These are phyloP conservation scores for Mallotus villosus DNA, from an alignment of 2,797 vertebrate genomes.

Conservation along the genomic window DNA sequence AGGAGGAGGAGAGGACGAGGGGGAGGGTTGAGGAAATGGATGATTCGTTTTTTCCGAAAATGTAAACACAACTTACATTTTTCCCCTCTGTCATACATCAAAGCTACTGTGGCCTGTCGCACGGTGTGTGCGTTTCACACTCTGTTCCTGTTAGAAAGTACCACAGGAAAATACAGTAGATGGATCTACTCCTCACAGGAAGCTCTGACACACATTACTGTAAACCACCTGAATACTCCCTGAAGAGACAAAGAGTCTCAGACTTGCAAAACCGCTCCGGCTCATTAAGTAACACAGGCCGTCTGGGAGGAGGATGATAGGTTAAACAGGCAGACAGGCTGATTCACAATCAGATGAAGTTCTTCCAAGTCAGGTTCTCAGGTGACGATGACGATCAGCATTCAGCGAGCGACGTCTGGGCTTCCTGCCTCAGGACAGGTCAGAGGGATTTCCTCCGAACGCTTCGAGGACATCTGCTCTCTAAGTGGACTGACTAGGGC, in stretches of 20 bases:
- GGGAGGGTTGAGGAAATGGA: neutral
- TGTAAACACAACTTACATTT: constrained; percentile 2
- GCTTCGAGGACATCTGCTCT: neutral
- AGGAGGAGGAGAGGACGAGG: neutral
- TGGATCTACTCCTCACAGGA: neutral
- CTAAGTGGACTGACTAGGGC: neutral
- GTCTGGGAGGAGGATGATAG: too few relatives aligned
- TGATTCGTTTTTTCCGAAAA: neutral
- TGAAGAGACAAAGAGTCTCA: too few relatives aligned
- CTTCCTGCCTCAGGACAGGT: neutral
- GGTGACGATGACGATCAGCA: neutral
- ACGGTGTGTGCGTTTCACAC: neutral
- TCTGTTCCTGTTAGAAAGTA: neutral
- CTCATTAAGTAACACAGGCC: too few relatives aligned
- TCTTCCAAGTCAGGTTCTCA: neutral
- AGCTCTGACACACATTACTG: too few relatives aligned
- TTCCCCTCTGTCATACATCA: constrained; percentile 4
- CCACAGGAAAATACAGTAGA: too few relatives aligned
- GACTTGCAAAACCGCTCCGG: too few relatives aligned
- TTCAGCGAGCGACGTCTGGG: neutral
- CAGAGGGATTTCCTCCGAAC: neutral
- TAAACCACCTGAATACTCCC: too few relatives aligned
- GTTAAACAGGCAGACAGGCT: too few relatives aligned
- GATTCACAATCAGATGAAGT: too few relatives aligned
- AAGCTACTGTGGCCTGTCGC: neutral